Percentiles rank a stretch among this genome's conserved stretches.
Evolutionary conservation across 2,797 vertebrate species (phyloP).

Genomic region (Chloroceryle inda): DNA sequence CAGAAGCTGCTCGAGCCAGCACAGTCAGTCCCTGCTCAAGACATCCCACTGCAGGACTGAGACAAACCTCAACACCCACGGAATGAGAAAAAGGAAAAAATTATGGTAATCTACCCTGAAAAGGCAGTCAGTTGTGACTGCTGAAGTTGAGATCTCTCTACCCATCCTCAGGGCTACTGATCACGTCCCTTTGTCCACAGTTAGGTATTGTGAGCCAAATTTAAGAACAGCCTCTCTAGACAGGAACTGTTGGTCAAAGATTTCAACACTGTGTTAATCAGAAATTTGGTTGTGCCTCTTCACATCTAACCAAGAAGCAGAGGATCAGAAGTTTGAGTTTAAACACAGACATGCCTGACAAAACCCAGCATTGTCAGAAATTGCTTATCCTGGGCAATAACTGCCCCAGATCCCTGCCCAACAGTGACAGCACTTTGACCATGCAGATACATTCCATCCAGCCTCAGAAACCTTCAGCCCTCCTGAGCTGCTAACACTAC

Average conservation of each 20-base stretch:
- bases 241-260: background rate
- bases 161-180: background rate
- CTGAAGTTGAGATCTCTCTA: background rate
- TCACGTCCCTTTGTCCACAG: background rate
- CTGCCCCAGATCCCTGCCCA: background rate
- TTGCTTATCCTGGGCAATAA: background rate
- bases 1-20: background rate
- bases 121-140: fast-evolving
- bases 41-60: background rate
- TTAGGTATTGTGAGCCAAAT: background rate
- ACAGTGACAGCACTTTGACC: background rate
- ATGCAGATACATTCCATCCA: background rate
- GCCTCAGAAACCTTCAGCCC: background rate
- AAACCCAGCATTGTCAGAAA: background rate
- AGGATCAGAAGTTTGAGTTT: background rate
- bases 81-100: background rate
- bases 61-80: background rate
- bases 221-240: background rate
- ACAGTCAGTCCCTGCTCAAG: background rate
- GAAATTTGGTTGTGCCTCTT: background rate
- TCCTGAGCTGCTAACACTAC: background rate
- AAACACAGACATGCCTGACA: background rate
- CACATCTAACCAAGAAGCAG: background rate
- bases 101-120: fast-evolving
- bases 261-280: background rate